Evolutionary conservation across 2,113 vertebrate genomes (phyloP).

Genomic region (Trichechus manatus): DNA sequence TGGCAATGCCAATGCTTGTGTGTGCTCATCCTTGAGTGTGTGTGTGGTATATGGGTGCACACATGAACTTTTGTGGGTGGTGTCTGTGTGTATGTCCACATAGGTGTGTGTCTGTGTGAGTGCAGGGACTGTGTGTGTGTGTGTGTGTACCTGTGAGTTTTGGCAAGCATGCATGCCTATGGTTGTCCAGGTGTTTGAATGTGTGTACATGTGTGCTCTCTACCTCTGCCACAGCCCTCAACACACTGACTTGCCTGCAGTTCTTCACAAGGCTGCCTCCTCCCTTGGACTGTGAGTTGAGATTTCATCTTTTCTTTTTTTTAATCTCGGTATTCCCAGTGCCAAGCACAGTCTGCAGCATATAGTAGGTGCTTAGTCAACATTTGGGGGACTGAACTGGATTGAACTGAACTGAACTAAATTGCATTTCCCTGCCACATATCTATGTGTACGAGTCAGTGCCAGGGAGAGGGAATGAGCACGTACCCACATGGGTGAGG

Average conservation of each 20-base stretch:
- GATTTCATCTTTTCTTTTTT: neutral
- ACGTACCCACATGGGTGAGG: neutral
- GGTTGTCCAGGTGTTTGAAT: neutral
- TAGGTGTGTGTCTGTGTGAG: neutral
- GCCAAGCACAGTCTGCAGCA: neutral
- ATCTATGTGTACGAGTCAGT: neutral
- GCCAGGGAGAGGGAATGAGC: neutral
- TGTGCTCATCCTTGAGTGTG: neutral
- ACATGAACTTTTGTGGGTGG: neutral
- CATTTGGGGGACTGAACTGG: neutral
- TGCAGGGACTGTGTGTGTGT: neutral
- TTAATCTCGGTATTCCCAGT: neutral
- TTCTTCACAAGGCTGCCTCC: neutral
- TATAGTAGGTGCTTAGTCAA: constrained; percentile 59
- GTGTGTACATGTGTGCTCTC: too few relatives aligned
- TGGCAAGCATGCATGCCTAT: neutral
- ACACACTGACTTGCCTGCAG: neutral
- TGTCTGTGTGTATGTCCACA: neutral
- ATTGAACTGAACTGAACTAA: neutral
- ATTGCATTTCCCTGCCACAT: neutral
- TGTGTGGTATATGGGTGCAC: too few relatives aligned
- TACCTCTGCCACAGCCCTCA: neutral
- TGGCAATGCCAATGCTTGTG: neutral
- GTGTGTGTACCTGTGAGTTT: neutral
- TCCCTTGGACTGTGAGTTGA: constrained; percentile 1